phyloP scores from a whole-genome alignment of 2,113 vertebrate species.

The Podarcis muralis region DNA sequence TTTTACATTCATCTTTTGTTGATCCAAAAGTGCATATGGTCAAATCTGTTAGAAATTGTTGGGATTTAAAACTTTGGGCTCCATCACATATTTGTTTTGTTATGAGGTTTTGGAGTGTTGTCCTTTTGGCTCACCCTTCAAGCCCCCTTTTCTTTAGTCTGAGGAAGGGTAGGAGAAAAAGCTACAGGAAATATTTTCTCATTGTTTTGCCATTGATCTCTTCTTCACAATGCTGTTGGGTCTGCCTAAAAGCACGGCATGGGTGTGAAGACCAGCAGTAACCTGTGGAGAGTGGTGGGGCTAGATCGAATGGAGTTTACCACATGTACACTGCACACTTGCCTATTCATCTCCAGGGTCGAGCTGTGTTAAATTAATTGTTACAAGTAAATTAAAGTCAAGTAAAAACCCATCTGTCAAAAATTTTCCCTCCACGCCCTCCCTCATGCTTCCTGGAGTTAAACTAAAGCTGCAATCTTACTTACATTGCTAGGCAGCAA shows the following conservation, averaged over 20 bases:
- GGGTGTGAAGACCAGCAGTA: neutral
- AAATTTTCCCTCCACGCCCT: neutral
- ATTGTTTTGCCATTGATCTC: neutral
- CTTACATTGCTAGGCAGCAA: neutral
- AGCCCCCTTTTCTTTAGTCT: no score
- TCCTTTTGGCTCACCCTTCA: neutral
- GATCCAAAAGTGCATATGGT: neutral
- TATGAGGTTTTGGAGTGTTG: neutral
- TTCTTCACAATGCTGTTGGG: neutral
- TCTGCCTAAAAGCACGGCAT: neutral
- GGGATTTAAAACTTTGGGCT: neutral
- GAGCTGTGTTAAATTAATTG: neutral
- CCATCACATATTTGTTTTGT: neutral
- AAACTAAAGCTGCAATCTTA: neutral
- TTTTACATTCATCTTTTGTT: neutral
- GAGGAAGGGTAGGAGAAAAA: no score
- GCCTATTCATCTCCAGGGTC: neutral
- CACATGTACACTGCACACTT: neutral
- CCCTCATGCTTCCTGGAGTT: neutral
- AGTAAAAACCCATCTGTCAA: neutral
- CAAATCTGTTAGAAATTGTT: neutral
- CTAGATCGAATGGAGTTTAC: neutral
- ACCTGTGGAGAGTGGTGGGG: neutral
- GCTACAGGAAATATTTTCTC: no score
- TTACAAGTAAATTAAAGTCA: neutral